Conservation (phyloP, 1,140 invertebrate species). For the Melitaea cinxia region DNA sequence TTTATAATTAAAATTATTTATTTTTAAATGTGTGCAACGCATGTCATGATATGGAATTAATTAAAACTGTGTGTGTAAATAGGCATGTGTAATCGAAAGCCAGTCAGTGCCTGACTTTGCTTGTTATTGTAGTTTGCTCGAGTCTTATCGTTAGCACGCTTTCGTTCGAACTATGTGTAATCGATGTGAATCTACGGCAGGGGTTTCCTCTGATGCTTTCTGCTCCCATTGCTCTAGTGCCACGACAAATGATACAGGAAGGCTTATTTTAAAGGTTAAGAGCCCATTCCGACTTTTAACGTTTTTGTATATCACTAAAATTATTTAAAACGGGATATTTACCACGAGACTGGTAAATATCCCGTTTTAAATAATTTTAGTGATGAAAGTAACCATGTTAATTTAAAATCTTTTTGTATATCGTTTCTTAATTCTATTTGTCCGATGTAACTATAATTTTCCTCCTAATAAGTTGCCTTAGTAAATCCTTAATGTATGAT, state of each 20-base stretch:
- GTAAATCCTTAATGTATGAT: slow-evolving; percentile 68
- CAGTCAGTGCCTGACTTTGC: background rate
- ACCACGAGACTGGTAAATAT: too few relatives aligned
- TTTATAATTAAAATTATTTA: slow-evolving; percentile 5
- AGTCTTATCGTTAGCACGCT: background rate
- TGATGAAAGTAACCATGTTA: too few relatives aligned
- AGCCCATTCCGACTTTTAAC: slow-evolving; percentile 75
- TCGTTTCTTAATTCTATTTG: slow-evolving; percentile 64
- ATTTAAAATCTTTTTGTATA: too few relatives aligned
- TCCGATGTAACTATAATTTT: slow-evolving; percentile 66
- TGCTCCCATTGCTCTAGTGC: slow-evolving; percentile 40
- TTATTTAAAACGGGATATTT: too few relatives aligned
- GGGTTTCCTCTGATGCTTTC: slow-evolving; percentile 8
- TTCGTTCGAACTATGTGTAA: slow-evolving; percentile 3
- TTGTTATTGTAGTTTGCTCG: background rate
- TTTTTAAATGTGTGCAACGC: slow-evolving; percentile 7
- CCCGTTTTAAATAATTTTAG: too few relatives aligned
- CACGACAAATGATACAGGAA: slow-evolving; percentile 63
- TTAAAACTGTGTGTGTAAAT: background rate
- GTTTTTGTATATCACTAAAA: too few relatives aligned
- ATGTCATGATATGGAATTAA: background rate
- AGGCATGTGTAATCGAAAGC: background rate
- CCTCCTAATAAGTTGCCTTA: slow-evolving; percentile 72
- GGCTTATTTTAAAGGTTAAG: slow-evolving; percentile 63
- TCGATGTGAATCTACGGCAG: slow-evolving; percentile 12